Conservation (phyloP, 2,797 vertebrate species). For the Gobionotothen gibberifrons region DNA sequence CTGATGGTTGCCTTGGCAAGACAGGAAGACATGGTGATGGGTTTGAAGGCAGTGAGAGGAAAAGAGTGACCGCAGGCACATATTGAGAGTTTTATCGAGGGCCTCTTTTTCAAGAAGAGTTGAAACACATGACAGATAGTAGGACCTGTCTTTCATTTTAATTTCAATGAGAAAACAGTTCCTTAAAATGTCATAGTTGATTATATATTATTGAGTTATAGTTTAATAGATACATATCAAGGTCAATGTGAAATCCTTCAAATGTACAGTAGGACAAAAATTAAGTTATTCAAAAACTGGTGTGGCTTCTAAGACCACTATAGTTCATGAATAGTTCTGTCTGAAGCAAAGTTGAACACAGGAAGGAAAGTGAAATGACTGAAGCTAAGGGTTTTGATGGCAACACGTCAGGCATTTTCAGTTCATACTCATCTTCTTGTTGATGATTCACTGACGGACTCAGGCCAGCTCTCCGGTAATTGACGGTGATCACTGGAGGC, state of each 20-base stretch:
- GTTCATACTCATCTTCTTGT: constrained; percentile 25
- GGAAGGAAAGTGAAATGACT: constrained; percentile 1
- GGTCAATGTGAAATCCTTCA: too few relatives aligned
- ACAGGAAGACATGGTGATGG: neutral
- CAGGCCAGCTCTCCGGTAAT: constrained; percentile 40
- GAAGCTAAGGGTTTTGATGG: neutral
- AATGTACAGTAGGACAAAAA: too few relatives aligned
- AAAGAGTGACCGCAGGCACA: constrained; percentile 32
- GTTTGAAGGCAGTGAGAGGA: constrained; percentile 23
- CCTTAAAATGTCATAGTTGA: neutral
- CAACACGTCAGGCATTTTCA: constrained; percentile 8
- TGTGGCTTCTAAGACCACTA: neutral
- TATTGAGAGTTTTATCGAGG: constrained; percentile 12
- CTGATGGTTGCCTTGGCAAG: constrained; percentile 36
- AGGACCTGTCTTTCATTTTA: neutral
- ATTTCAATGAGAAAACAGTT: neutral
- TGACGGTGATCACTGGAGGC: constrained; percentile 59
- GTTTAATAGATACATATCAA: neutral
- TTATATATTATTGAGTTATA: neutral
- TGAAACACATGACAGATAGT: neutral
- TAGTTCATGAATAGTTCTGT: neutral
- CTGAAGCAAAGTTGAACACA: neutral
- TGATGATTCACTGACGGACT: constrained; percentile 36
- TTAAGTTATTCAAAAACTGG: too few relatives aligned
- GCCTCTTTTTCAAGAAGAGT: constrained; percentile 8